Evolutionary conservation across 1,140 invertebrate genomes (phyloP).

Genomic region (Muscidifurax raptorellus): DNA sequence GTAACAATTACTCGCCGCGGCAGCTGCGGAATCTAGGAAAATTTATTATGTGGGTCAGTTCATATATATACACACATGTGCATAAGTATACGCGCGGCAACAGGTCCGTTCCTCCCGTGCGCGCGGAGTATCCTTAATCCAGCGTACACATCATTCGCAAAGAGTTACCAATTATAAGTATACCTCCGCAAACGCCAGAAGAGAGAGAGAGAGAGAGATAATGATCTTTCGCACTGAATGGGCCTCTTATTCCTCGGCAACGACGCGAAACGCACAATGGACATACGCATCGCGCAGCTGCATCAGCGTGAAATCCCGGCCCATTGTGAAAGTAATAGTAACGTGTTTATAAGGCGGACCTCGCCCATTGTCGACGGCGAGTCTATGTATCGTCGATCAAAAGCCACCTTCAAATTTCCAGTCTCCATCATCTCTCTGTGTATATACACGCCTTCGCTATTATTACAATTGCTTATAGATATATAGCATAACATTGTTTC

Average conservation of each 20-base stretch:
- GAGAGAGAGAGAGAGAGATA: conserved; percentile 9
- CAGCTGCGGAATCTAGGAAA: not conserved
- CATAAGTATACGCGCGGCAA: no score
- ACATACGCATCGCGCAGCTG: conserved; percentile 14
- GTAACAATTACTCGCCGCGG: not conserved
- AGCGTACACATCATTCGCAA: conserved; percentile 3
- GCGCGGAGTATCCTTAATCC: conserved; percentile 18
- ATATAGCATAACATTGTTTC: no score
- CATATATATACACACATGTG: not conserved
- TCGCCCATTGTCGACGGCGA: conserved; percentile 38
- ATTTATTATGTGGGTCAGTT: not conserved
- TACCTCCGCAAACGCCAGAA: not conserved
- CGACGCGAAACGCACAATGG: conserved; percentile 26
- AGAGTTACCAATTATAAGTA: conserved; percentile 45
- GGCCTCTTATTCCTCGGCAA: not conserved
- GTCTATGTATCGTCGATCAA: conserved; percentile 20
- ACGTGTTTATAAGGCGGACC: conserved; percentile 22
- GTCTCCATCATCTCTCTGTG: not conserved
- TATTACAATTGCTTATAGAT: no score
- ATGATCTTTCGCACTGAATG: conserved; percentile 39
- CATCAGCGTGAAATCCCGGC: conserved; percentile 16
- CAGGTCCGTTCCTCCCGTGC: no score
- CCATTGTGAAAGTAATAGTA: conserved; percentile 38
- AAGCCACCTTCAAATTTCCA: not conserved
- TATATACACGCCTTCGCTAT: not conserved